Base-by-base conservation (phyloP, 2,888 invertebrate species). In the Drosophila austrosaltans region DNA sequence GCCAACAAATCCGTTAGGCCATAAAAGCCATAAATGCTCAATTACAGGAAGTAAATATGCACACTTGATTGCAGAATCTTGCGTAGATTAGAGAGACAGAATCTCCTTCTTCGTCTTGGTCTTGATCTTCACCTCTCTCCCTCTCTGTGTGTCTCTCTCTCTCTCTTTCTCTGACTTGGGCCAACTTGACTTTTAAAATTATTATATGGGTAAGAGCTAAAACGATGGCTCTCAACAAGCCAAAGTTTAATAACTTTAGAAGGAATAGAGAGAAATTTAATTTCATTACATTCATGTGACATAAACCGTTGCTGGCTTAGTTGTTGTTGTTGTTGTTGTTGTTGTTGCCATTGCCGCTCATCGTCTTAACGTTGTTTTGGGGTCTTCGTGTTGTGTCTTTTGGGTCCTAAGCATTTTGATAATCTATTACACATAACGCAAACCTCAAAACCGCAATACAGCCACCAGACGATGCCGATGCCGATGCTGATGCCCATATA, bases 11-110 rank as follows among this genome's bases (percentile, higher is more conserved):
- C 89, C 89, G 89, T 85, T 85, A 89, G 88, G 89, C 88, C 89
- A 85, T 89, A 85, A 89, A 83, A 82, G 88, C 88, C 85, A 87
- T 85, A 89, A 85, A 89, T 89, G 88, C 89, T 86, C 89, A 85
- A 85, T 85, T 89, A 85, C 88, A 87, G 89, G 86, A 89, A 85
- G 89, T 89, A 89, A 85, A 89, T 85, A 85, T 83, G 89, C 89
- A 83, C 83, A 89, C 88, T 89, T 82, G 89, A 85, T 72, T 87
- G 86, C 88, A 76, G 88, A 87, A 89, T 87, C 84, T 81, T 83
- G 83, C 87, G 85, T 89, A 89, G 84, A 89, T 78, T 72, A 70
- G 58, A 40, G 57, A 40, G 58, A 48, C 36, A 30, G 68, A 25
- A 20, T 57, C 39, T 25, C 36, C 39, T 30, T 58, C 57, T 30